Evolutionary conservation across 2,113 vertebrate species (phyloP), one percentile per base, ranked within the genome.

Genomic region (Ceuthmochares aereus): DNA sequence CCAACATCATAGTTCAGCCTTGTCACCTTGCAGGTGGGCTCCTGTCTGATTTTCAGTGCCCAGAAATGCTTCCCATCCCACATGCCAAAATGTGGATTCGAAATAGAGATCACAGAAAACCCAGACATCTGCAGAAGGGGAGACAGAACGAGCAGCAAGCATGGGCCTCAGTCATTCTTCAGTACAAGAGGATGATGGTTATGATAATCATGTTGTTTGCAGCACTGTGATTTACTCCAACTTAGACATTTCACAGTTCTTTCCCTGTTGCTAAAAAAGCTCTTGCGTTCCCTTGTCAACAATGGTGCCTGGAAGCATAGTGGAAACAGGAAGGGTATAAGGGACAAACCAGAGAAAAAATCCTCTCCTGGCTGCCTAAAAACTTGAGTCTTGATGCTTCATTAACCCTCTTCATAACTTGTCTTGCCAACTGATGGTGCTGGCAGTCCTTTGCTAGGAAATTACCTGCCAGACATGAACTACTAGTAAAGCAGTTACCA

Each of bases 401-500:
- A 75, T 81, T 84, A 92, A 86, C 74, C n/a, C 55, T 93, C 96
- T 76, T 47, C 60, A 75, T 52, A 84, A 49, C 62, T 47, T 60
- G 54, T 72, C 25, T 34, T 83, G 68, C 23, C 36, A 58, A 63
- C 12, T 30, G 21, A 87, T 56, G 45, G 26, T 93, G 70, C 84
- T 66, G 63, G 62, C 79, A 94, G 77, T 85, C 82, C 89, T 84
- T 5, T 64, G 15, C 58, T 77, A 92, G 78, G 66, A 72, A 85
- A 92, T 59, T 62, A 55, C 34, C 72, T 84, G 69, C 49, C n/a
- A 93, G 47, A 54, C 70, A 76, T 43, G 47, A 34, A 74, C 73
- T 74, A 58, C 90, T 67, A 82, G 82, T 89, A 84, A 43, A 91
- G 58, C 70, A 74, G 43, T 85, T 59, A 66, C 72, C 73, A 91